Evolutionary conservation across 2,888 invertebrate genomes (phyloP).

Genomic region (Panopea generosa): DNA sequence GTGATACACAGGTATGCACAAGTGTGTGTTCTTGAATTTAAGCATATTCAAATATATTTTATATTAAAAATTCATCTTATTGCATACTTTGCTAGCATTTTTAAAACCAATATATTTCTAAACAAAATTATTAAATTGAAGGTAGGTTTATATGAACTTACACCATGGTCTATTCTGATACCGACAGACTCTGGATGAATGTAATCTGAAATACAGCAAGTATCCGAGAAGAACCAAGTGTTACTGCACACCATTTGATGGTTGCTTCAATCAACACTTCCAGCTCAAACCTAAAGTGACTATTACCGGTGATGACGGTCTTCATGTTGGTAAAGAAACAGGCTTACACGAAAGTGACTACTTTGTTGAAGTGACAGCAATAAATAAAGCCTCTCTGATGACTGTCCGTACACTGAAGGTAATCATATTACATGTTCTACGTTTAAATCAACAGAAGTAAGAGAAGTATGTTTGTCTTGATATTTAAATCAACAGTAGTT

Average conservation of each 20-base stretch:
- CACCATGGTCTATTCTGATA: too few species aligned
- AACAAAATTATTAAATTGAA: too few species aligned
- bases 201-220: constrained; percentile 48
- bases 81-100: too few species aligned
- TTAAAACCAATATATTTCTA: too few species aligned
- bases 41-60: too few species aligned
- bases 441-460: too few species aligned
- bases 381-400: constrained; percentile 65
- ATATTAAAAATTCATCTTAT: too few species aligned
- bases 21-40: neutral
- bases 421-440: too few species aligned
- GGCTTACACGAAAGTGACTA: constrained; percentile 72
- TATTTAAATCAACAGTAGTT: too few species aligned
- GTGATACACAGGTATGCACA: constrained; percentile 33
- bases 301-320: constrained; percentile 36
- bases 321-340: constrained; percentile 41
- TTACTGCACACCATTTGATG: constrained; percentile 68
- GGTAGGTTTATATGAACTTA: too few species aligned
- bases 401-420: too few species aligned
- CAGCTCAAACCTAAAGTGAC: constrained; percentile 56
- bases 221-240: constrained; percentile 65
- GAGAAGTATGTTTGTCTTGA: too few species aligned
- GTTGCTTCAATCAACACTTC: constrained; percentile 68
- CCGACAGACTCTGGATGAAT: constrained; percentile 43
- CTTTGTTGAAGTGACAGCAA: constrained; percentile 64